Conservation (phyloP, 2,113 vertebrate genomes). For the Corvus cornix region DNA sequence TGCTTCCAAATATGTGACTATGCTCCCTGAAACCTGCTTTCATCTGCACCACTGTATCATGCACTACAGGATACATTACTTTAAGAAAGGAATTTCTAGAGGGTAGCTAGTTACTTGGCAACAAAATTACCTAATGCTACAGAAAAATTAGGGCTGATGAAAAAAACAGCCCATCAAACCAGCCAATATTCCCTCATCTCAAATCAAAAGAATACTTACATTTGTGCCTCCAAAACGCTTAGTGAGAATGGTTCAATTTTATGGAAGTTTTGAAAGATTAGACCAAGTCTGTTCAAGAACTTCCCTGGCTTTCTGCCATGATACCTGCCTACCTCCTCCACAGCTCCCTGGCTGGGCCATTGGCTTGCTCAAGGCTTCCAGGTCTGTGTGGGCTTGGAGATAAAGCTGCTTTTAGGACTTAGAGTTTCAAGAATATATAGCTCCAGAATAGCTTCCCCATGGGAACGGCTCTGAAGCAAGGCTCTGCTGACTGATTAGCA, state of each 20-base stretch:
- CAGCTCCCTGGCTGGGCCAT: neutral
- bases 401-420: neutral
- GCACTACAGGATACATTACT: neutral
- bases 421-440: neutral
- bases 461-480: neutral
- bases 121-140: neutral
- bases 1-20: neutral
- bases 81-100: neutral
- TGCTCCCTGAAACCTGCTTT: neutral
- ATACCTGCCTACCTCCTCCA: neutral
- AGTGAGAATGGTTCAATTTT: neutral
- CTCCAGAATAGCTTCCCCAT: slow-evolving; percentile 39
- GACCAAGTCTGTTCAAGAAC: neutral
- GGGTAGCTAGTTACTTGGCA: neutral
- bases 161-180: neutral
- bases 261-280: neutral
- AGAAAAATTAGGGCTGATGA: neutral
- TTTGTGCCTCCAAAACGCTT: neutral
- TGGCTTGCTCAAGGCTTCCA: neutral
- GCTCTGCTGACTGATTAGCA: slow-evolving; percentile 3
- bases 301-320: neutral
- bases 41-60: neutral
- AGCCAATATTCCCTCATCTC: neutral
- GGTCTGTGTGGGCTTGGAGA: slow-evolving; percentile 19
- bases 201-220: neutral